Conservation (phyloP, 2,797 vertebrate genomes). For the Enoplosus armatus region DNA sequence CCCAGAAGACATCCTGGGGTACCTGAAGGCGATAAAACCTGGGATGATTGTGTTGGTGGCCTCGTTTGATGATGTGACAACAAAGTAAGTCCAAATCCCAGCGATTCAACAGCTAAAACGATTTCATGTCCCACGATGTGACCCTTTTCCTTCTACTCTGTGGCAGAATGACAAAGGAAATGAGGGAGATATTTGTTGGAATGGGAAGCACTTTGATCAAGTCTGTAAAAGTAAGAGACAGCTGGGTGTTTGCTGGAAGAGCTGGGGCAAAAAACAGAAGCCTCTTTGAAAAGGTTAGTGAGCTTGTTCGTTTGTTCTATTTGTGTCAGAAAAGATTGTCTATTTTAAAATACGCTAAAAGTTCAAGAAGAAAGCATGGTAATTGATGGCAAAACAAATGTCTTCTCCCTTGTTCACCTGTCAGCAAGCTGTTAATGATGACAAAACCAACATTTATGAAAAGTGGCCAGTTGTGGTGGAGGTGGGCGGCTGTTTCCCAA, state of each 20-base stretch:
- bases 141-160: slow-evolving; percentile 35
- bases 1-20: slow-evolving; percentile 68
- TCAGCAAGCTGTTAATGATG: slow-evolving; percentile 84
- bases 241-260: slow-evolving; percentile 91
- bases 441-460: slow-evolving; percentile 84
- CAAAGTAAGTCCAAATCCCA: slow-evolving; percentile 84
- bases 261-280: slow-evolving; percentile 78
- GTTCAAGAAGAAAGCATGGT: not conserved
- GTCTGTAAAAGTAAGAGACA: slow-evolving; percentile 86
- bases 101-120: slow-evolving; percentile 17
- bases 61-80: slow-evolving; percentile 88
- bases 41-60: slow-evolving; percentile 86
- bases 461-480: slow-evolving; percentile 89
- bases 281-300: slow-evolving; percentile 90
- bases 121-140: slow-evolving; percentile 12
- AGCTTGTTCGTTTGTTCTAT: slow-evolving; percentile 34
- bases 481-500: slow-evolving; percentile 88
- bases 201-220: slow-evolving; percentile 87
- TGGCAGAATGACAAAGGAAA: slow-evolving; percentile 87
- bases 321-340: slow-evolving; percentile 38
- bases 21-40: slow-evolving; percentile 80
- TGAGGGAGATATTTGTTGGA: slow-evolving; percentile 74
- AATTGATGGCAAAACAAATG: slow-evolving; percentile 27
- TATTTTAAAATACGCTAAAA: slow-evolving; percentile 44
- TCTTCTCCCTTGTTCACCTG: slow-evolving; percentile 33